These are phyloP conservation scores for Pseudorhiza aurosa DNA, from an alignment of 30 jellyfish, hydroid and myxozoan species.

Conservation along the genomic window DNA sequence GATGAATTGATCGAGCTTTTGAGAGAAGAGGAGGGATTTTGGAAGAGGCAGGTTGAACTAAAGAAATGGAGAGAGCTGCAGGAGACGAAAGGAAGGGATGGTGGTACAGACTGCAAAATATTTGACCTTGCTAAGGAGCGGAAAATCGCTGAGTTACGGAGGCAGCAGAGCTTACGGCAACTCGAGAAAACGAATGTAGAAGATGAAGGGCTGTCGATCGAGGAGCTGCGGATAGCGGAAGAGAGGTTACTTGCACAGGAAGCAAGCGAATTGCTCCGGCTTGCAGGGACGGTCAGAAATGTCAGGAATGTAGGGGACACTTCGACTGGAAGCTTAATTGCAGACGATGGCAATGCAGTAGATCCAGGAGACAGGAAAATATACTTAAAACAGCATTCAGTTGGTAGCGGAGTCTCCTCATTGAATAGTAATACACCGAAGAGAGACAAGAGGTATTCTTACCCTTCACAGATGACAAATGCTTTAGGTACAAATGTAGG, in stretches of 20 bases:
- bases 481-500: background rate
- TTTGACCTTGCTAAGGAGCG: constrained; percentile 64
- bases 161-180: constrained; percentile 33
- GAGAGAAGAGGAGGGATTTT: constrained; percentile 70
- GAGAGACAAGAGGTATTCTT: constrained; percentile 21
- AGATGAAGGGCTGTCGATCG: constrained; percentile 27
- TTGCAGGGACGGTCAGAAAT: background rate
- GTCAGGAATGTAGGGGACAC: background rate
- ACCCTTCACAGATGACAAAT: constrained; percentile 38
- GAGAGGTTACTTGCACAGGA: constrained; percentile 46
- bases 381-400: constrained; percentile 26
- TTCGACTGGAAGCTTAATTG: background rate
- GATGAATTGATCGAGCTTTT: constrained; percentile 67
- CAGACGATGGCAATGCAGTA: background rate
- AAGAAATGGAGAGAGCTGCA: constrained; percentile 80
- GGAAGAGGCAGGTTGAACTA: constrained; percentile 77
- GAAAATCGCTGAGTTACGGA: constrained; percentile 63
- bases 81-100: constrained; percentile 31
- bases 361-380: constrained; percentile 21
- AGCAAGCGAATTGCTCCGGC: background rate
- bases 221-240: constrained; percentile 60
- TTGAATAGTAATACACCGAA: background rate
- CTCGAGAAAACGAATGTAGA: background rate
- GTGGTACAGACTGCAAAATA: background rate
- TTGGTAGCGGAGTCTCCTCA: background rate